Evolutionary conservation across 2,113 vertebrate species (phyloP), one percentile per base, ranked within the genome.

Genomic region (Myotis davidii): DNA sequence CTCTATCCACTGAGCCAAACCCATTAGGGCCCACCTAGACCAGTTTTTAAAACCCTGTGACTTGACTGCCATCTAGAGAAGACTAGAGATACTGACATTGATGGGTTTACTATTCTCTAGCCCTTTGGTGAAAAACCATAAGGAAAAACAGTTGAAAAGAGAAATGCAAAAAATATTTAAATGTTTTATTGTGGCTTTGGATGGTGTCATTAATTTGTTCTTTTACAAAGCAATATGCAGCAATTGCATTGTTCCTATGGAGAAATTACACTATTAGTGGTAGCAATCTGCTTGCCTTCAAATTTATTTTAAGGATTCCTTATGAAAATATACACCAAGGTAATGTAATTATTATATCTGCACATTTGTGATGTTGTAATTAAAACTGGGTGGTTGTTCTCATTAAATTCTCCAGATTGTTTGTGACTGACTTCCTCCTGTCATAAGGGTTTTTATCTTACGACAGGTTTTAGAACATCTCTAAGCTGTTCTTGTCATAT

Each of bases 21-120:
- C 23, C 0, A 9, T 25, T 25, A 59, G 56, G 25, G 59, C 59
- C 59, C 59, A 61, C 45, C 18, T 85, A 20, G 52, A 52, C 42
- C 10, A 4, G 6, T 45, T 65, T 72, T 39, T 25, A 72, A 76
- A 94, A 78, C 9, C 6, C 94, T 95, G 65, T 96, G 50, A 56
- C 34, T 79, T 95, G 90, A 84, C 96, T 97, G 97, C 97, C 97
- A 92, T 83, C 97, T 97, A 98, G 91, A 94, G 96, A 94, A 64
- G 16, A 23, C 27, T 18, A 37, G 32, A 45, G 45, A 61, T n/a
- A 74, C 3, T 69, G 59, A 73, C 72, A 39, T 87, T 64, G 29
- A 7, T 59, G 27, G 11, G 9, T 56, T 95, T 78, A 37, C 45
- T 89, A 73, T 50, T 78, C 54, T 59, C 76, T 85, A 88, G 82